phyloP scores from a whole-genome alignment of 2,113 vertebrate species.

The Upupa epops region DNA sequence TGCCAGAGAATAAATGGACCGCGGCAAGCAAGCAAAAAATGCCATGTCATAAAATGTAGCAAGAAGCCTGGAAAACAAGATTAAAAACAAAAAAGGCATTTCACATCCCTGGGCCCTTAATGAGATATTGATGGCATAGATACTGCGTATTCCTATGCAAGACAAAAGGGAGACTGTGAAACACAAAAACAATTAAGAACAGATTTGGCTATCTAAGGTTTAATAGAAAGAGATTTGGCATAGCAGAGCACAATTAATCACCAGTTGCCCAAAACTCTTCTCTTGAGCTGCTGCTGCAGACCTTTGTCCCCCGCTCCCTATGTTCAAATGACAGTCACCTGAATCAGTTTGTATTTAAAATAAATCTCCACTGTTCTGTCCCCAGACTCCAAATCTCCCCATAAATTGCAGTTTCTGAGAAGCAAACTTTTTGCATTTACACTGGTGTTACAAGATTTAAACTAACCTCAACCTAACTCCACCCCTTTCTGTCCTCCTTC shows the following conservation, averaged over 20 bases:
- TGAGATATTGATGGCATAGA: constrained; percentile 63
- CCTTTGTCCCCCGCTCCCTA: background rate
- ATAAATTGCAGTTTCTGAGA: background rate
- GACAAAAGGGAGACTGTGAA: constrained; percentile 54
- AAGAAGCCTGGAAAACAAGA: constrained; percentile 36
- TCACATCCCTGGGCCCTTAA: constrained; percentile 35
- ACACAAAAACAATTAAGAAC: constrained; percentile 67
- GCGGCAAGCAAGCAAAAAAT: constrained; percentile 31
- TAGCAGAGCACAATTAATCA: constrained; percentile 67
- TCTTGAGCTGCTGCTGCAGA: constrained; percentile 8
- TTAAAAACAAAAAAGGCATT: constrained; percentile 23
- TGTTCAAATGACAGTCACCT: constrained; percentile 9
- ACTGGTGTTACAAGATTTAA: background rate
- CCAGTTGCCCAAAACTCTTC: constrained; percentile 22
- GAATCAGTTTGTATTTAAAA: background rate
- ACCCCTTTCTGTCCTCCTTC: background rate
- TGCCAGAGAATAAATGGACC: constrained; percentile 48
- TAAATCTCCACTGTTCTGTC: background rate
- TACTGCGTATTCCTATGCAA: constrained; percentile 59
- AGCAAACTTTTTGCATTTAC: background rate
- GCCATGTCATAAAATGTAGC: constrained; percentile 26
- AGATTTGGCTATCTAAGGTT: constrained; percentile 31
- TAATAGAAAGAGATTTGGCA: constrained; percentile 62
- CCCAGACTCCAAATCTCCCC: background rate
- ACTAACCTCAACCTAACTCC: background rate